Base-by-base conservation (phyloP, 2,113 vertebrate species). In the Zapus hudsonius region DNA sequence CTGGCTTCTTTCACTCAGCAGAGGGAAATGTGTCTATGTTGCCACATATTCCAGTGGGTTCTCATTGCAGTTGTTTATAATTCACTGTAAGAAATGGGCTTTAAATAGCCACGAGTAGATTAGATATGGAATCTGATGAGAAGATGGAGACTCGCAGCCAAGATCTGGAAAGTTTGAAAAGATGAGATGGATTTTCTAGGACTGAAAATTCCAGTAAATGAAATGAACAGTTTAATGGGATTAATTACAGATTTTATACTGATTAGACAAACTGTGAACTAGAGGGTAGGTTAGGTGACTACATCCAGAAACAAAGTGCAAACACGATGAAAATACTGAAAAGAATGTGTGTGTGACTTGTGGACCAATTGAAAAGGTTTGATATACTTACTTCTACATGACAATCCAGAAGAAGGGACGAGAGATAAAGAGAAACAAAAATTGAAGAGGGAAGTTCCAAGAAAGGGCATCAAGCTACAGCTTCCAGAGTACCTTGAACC, bases 251-350 rank as follows among this genome's bases (percentile, higher is more conserved):
- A 67, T 52, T 52, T 57, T 64, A 80, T 20, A 78, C 22, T 19
- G 44, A 64, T 75, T 55, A 87, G 86, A 76, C 16, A 92, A n/a
- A 76, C 27, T 33, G 66, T 64, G n/a, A 86, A 80, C 52, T 70
- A 78, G 29, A 73, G 22, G 69, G 11, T 72, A 22, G 22, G 4
- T 42, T 52, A 44, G 74, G 57, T 76, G 74, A 85, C 74, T 59
- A 74, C 66, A 67, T 36, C 40, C 4, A 78, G 4, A 91, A 63
- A 13, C 55, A 82, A 36, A 40, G 44, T 47, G 55, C 31, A 38
- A 23, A 66, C 27, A 76, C 59, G 40, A n/a, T 38, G 29, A 52
- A 86, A 66, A 85, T 27, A 64, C 52, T 74, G 23, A 36, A 84
- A 33, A 67, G 13, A 72, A 55, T 27, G 1, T 36, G 1, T 52